Base-by-base conservation (phyloP, 2,888 invertebrate genomes). In the Pachymerium ferrugineum region DNA sequence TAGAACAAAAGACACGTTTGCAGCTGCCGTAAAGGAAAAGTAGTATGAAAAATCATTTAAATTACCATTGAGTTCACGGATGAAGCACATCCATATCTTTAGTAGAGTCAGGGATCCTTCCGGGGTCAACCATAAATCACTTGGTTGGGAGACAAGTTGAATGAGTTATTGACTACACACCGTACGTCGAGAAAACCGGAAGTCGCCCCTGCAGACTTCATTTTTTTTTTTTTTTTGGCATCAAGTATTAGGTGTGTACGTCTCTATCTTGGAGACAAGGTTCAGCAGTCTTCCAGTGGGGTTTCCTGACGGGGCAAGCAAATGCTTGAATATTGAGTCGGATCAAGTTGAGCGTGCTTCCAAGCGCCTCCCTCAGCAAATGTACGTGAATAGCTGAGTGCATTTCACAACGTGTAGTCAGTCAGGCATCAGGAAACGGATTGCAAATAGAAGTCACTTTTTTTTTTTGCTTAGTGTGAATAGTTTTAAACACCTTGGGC, bases 321-420 rank as follows among this genome's bases (percentile, higher is more conserved):
- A 54, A 54, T 54, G 54, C 54, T 25, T 54, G 54, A 54, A 54
- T 54, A 54, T 54, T 54, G 54, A 54, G 54, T 54, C 54, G 54
- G 54, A 54, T 54, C 54, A 54, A 54, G 54, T 54, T 54, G 54
- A 54, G 54, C 54, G 54, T 54, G 54, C 22, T 54, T 54, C 25
- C 54, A 54, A 54, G 54, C 54, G 54, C 54, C 54, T 54, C 54
- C 54, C 54, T 54, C 54, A 54, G 54, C 54, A 54, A 54, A 54
- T 54, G 28, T 54, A 54, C 54, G 54, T 54, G 54, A 54, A 54
- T 54, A 54, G 54, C 54, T 54, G 54, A 54, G 54, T 54, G 54
- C 54, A 25, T 54, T 54, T 54, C 54, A 54, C 54, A 54, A 22
- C 25, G 54, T 54, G 54, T 54, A 54, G 54, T 25, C 54, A 54